Evolutionary conservation across 1,140 invertebrate species (phyloP), one percentile per base, ranked within the genome.

Genomic region (Galendromus occidentalis): DNA sequence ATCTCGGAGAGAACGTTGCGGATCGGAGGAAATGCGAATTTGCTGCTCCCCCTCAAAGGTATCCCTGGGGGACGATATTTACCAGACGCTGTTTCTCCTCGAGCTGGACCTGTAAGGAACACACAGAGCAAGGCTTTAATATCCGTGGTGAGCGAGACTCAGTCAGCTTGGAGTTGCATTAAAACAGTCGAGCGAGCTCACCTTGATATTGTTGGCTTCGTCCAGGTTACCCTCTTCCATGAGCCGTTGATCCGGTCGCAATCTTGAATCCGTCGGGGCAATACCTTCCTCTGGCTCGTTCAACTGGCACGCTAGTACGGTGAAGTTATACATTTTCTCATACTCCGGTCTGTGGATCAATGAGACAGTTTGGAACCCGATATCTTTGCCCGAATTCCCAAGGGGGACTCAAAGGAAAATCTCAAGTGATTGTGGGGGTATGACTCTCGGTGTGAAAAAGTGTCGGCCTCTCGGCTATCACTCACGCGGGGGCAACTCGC

Each of bases 201-300:
- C 33, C 77, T 99, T 98, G 72, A 89, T 85, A 17, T 80, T 75
- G 78, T 98, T 99, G 33, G 94, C 94, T 71, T 93, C 90, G 71
- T 98, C 91, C 93, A 94, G 98, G 18, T 79, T 73, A 7, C 91
- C 92, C 66, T 92, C 82, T 76, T 99, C 96, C 94, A 99, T 98
- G 45, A 96, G 81, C 51, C 92, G 82, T 78, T 98, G 93, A 82
- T 98, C 94, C 45, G 94, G 93, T 67, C 94, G 81, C 22, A 82
- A 75, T n/a, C 95, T 82, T 18, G 86, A 87, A 80, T 99, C 96
- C 0, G 95, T 98, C 17, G 94, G 93, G 30, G 93, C 91, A 29
- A 98, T 83, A 42, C 83, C 86, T 5, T 87, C 83, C 78, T 98
- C 94, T 9, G 80, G 79, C 76, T 98, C 95, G 76, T 99, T 99